Percentiles rank a stretch among this genome's conserved stretches.
Conservation (phyloP, 2,888 invertebrate genomes). For the Torymus aiolomorphi region DNA sequence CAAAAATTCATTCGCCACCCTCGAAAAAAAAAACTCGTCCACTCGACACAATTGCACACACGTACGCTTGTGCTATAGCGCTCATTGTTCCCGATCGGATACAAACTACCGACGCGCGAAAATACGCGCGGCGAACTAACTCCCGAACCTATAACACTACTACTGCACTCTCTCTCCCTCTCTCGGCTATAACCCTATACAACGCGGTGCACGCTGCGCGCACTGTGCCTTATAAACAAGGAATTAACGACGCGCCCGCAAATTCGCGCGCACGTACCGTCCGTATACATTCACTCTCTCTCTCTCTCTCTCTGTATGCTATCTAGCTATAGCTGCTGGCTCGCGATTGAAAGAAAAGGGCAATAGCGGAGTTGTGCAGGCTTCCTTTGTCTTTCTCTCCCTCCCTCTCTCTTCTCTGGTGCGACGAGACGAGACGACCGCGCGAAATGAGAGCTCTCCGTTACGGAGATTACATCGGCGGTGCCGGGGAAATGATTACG, state of each 20-base stretch:
- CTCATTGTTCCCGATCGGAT: too few species aligned
- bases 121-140: background rate
- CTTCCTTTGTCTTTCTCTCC: conserved; percentile 16
- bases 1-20: too few species aligned
- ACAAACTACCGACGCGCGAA: background rate
- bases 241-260: conserved; percentile 32
- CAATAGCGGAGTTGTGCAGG: background rate
- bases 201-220: background rate
- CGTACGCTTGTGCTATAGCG: too few species aligned
- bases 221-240: conserved; percentile 33
- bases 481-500: conserved; percentile 48
- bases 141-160: too few species aligned
- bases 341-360: conserved; percentile 48
- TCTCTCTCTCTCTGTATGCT: too few species aligned
- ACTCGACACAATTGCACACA: too few species aligned
- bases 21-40: too few species aligned
- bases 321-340: background rate
- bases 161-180: background rate
- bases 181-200: conserved; percentile 17
- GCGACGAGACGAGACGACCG: background rate
- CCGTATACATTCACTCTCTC: conserved; percentile 4
- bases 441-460: conserved; percentile 47
- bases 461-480: conserved; percentile 53
- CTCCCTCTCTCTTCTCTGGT: background rate
- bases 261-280: conserved; percentile 14